Conservation (phyloP, 2,888 invertebrate genomes). For the Brachynemurus nebulosus region DNA sequence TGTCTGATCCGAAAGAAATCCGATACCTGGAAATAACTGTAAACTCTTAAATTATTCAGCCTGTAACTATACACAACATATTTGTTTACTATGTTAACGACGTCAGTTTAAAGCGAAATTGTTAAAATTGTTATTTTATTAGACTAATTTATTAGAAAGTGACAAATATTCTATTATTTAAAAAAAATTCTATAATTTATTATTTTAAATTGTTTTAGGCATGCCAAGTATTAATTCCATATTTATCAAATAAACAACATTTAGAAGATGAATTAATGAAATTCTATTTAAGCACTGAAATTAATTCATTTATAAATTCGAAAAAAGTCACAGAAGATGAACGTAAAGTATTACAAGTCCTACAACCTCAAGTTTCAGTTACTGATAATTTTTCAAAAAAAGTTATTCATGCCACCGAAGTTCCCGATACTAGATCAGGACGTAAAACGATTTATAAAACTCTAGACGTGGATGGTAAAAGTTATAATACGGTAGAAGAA, state of each 20-base stretch:
- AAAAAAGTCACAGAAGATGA: not conserved
- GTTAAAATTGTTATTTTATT: no score
- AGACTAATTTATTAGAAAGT: no score
- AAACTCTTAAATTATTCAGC: no score
- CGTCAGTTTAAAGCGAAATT: no score
- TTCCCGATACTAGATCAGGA: conserved; percentile 23
- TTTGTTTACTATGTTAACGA: no score
- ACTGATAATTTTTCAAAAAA: not conserved
- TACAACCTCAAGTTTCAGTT: not conserved
- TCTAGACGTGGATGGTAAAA: conserved; percentile 25
- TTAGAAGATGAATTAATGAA: not conserved
- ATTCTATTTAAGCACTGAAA: not conserved
- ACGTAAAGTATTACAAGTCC: not conserved
- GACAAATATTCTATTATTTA: no score
- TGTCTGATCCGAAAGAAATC: no score
- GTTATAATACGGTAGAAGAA: conserved; percentile 39
- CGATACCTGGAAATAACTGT: no score
- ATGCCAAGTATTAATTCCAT: not conserved
- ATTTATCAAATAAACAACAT: not conserved
- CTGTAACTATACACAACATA: no score
- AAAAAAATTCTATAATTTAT: no score
- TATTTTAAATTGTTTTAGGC: not conserved
- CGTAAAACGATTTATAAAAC: conserved; percentile 25
- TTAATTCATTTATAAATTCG: not conserved
- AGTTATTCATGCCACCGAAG: not conserved